Evolutionary conservation across 2,797 vertebrate species (phyloP), one percentile per base, ranked within the genome.

Genomic region (Leptatherina wallacei): DNA sequence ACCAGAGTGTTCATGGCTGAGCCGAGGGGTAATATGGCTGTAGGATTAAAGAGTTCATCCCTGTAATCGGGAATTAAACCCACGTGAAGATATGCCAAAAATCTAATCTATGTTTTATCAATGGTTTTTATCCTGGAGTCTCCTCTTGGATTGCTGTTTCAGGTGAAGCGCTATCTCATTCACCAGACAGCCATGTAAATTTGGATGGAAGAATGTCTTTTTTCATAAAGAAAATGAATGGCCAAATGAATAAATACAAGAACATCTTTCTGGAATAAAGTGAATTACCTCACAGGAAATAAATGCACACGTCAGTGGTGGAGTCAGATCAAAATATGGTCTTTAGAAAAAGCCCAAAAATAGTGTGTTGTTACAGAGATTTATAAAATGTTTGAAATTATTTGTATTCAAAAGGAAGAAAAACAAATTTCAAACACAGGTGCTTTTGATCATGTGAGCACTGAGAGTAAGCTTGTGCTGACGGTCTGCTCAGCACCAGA

Each of bases 11-110:
- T 56, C 72, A 67, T 35, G 66, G 66, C 71, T 65, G 52, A 33
- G 58, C 67, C 24, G 58, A 65, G 69, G 58, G 65, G 68, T 81
- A 78, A 80, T 71, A 71, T 75, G 79, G 58, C 75, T 83, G 55
- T 63, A 60, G 80, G 84, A 91, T 92, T 89, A 90, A 1, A 59
- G 55, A 47, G 71, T 80, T 85, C 78, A 89, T 82, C 75, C 73
- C 61, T 38, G 38, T 85, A 88, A 89, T 90, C 75, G 4, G 40
- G 79, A 36, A 77, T 89, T 87, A 85, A 75, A 66, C 71, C 75
- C 40, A 32, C 47, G 65, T 3, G 77, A 83, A 57, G 66, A 35
- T 52, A 74, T 54, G 59, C 44, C 58, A 75, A 76, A 73, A 78
- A 51, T 71, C 61, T 40, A 67, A 83, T 84, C 71, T 73, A 42